Conservation (phyloP, 2,113 vertebrate species). For the Nycticebus coucang region DNA sequence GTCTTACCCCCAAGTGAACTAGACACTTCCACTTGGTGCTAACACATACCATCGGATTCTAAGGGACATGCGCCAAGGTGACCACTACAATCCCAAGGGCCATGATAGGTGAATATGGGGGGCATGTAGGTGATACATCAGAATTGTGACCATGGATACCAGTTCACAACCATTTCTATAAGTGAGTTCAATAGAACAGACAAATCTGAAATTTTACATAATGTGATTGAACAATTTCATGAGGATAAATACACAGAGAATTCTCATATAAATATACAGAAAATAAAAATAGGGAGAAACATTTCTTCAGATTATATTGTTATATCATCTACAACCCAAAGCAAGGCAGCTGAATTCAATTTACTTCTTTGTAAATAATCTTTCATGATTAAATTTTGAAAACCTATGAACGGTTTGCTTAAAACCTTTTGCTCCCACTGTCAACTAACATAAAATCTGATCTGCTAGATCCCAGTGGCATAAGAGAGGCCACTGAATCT, state of each 20-base stretch:
- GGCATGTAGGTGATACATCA: not conserved
- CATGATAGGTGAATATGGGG: not conserved
- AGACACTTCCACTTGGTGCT: not conserved
- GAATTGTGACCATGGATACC: not conserved
- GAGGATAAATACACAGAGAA: not conserved
- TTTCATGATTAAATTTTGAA: conserved; percentile 44
- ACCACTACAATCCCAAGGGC: not conserved
- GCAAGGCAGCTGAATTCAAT: conserved; percentile 30
- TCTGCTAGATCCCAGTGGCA: conserved; percentile 2
- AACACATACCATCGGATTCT: not conserved
- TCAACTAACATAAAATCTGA: conserved; percentile 51
- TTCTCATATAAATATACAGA: not conserved
- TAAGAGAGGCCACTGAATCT: not conserved
- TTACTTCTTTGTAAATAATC: conserved; percentile 1
- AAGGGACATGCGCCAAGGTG: not conserved
- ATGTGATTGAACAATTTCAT: not conserved
- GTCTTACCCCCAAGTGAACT: not conserved
- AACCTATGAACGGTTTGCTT: conserved; percentile 48
- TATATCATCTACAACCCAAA: not conserved
- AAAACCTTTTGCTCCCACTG: conserved; percentile 26
- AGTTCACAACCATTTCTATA: not conserved
- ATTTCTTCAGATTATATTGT: not conserved
- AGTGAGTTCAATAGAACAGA: not conserved
- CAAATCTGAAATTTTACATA: not conserved
- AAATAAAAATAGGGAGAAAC: conserved; percentile 10